phyloP scores from a whole-genome alignment of 2,797 vertebrate genomes.

The Huso huso region DNA sequence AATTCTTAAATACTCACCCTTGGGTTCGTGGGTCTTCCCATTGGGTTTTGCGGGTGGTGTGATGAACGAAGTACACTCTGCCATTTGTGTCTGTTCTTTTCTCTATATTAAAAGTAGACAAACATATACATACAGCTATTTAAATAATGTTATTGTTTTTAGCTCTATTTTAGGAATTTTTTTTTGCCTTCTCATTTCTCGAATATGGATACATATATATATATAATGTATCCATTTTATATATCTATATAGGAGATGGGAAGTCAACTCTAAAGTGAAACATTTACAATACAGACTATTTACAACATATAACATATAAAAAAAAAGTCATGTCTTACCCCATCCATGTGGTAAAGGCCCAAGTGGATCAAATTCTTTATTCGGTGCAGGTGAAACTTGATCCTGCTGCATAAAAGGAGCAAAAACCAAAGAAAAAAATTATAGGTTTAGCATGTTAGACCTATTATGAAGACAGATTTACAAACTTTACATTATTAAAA shows the following conservation, averaged over 20 bases:
- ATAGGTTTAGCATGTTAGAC: no score
- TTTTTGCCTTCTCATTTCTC: no score
- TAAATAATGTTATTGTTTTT: neutral
- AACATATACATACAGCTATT: constrained; percentile 15
- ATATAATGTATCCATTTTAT: no score
- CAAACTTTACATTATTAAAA: no score
- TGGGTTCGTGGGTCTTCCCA: constrained; percentile 97
- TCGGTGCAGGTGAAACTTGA: constrained; percentile 77
- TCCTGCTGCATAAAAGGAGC: constrained; percentile 66
- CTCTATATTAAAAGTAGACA: constrained; percentile 49
- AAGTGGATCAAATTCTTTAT: constrained; percentile 95
- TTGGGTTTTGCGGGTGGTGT: constrained; percentile 88
- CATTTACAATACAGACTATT: no score
- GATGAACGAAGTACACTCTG: constrained; percentile 97
- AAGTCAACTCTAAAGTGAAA: no score
- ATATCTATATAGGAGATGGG: no score
- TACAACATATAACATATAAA: no score
- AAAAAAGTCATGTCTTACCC: constrained; percentile 69
- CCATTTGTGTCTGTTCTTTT: constrained; percentile 94
- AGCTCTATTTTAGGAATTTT: no score
- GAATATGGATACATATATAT: no score
- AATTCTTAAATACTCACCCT: constrained; percentile 63
- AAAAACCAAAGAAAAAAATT: neutral
- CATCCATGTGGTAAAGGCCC: constrained; percentile 89
- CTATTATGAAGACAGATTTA: no score